Percentiles rank a stretch among this genome's conserved stretches.
These are phyloP conservation scores for Malurus melanocephalus DNA, from an alignment of 2,113 vertebrate species.

Conservation along the genomic window DNA sequence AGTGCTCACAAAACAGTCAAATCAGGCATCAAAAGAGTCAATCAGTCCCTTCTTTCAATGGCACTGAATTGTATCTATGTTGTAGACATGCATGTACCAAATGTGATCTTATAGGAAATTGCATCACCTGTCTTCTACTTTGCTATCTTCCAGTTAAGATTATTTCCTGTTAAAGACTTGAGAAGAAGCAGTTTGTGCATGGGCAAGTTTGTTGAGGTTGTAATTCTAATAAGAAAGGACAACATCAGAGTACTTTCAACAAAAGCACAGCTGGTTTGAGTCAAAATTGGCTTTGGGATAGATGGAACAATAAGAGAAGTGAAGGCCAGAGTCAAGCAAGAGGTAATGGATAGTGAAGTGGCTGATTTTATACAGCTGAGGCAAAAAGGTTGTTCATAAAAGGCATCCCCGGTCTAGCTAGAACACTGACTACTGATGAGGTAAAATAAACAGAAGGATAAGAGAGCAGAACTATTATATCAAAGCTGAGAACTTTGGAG, in stretches of 20 bases:
- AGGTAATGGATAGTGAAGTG: background rate
- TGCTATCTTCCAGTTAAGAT: background rate
- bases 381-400: background rate
- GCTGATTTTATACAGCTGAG: background rate
- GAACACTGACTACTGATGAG: background rate
- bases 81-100: background rate
- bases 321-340: background rate
- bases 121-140: background rate
- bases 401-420: background rate
- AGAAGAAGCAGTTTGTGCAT: background rate
- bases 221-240: background rate
- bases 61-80: background rate
- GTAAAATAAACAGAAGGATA: background rate
- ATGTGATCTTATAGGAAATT: background rate
- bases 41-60: background rate
- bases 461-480: background rate
- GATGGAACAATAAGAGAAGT: background rate
- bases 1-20: background rate
- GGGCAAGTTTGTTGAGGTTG: background rate
- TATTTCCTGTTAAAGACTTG: background rate
- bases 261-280: background rate
- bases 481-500: background rate
- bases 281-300: background rate
- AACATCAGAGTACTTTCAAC: background rate
- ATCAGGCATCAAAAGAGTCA: background rate